Base-by-base conservation (phyloP, 1,140 invertebrate genomes). In the Penaeus japonicus region DNA sequence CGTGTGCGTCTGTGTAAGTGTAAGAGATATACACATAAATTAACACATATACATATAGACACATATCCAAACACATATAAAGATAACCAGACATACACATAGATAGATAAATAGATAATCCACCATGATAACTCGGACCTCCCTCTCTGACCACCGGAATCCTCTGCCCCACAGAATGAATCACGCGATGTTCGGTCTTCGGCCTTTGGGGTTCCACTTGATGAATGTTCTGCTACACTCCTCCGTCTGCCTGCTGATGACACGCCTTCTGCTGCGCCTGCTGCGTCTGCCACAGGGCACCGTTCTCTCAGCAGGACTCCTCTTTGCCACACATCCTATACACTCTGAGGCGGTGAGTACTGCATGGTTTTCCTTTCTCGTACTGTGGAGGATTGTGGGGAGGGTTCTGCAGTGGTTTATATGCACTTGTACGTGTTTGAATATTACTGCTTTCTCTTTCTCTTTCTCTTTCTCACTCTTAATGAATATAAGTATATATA, bases 191-290 rank as follows among this genome's bases (percentile, higher is more conserved):
- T 94, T 94, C 90, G 94, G 94, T 81, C 91, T 96, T n/a, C 92
- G 94, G 91, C 94, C 96, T 35, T 93, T 92, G 65, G 94, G 95
- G 90, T 97, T 96, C 92, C 96, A 96, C 93, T 91, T 95, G 81
- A 93, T 94, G 55, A 97, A 96, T 92, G 92, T 96, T 80, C 39
- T 95, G 70, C 93, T 96, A 32, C 96, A 97, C 92, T 93, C 93
- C 22, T 57, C 95, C 32, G 94, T 95, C 83, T 96, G 94, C 92
- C 88, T 95, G 55, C 92, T 96, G 24, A 79, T 87, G 53, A 87
- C 86, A 12, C 79, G 80, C 4, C 62, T 87, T 22, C 86, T 87
- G n/a, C 30, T 93, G 94, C 87, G 93, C 94, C 89, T 91, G 92
- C 92, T 87, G n/a, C 78, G 80, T n/a, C 62, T 87, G 22, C 86